These are phyloP conservation scores for Crocidura indochinensis DNA, from an alignment of 2,797 vertebrate species.

Conservation along the genomic window DNA sequence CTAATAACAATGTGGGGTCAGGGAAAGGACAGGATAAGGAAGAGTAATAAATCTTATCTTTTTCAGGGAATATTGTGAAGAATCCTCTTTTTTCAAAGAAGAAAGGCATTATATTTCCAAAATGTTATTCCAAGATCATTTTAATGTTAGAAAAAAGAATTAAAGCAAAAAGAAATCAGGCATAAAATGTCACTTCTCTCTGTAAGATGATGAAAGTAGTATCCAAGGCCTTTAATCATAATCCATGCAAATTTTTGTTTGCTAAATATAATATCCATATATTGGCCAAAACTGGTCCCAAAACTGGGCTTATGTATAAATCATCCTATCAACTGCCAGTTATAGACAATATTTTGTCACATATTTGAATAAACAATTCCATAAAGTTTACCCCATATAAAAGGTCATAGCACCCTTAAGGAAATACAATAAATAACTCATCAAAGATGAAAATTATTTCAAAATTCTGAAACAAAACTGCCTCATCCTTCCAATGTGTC, in stretches of 20 bases:
- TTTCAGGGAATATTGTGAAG: constrained; percentile 52
- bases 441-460: constrained; percentile 77
- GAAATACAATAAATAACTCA: constrained; percentile 74
- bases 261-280: neutral
- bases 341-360: constrained; percentile 46
- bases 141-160: constrained; percentile 62
- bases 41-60: constrained; percentile 60
- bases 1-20: constrained; percentile 61
- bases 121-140: constrained; percentile 72
- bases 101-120: constrained; percentile 51
- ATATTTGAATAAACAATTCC: constrained; percentile 67
- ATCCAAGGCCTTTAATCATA: neutral
- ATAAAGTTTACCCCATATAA: constrained; percentile 67
- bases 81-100: constrained; percentile 51
- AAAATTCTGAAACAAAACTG: constrained; percentile 66
- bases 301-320: constrained; percentile 48
- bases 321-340: constrained; percentile 7
- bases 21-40: constrained; percentile 65
- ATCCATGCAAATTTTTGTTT: constrained; percentile 34
- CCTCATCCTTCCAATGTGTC: constrained; percentile 75
- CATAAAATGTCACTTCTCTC: neutral
- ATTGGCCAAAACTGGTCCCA: constrained; percentile 36
- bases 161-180: constrained; percentile 65
- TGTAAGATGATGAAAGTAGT: constrained; percentile 50
- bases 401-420: constrained; percentile 71